Evolutionary conservation across 2,888 invertebrate species (phyloP).

Genomic region (Amphipyra berbera): DNA sequence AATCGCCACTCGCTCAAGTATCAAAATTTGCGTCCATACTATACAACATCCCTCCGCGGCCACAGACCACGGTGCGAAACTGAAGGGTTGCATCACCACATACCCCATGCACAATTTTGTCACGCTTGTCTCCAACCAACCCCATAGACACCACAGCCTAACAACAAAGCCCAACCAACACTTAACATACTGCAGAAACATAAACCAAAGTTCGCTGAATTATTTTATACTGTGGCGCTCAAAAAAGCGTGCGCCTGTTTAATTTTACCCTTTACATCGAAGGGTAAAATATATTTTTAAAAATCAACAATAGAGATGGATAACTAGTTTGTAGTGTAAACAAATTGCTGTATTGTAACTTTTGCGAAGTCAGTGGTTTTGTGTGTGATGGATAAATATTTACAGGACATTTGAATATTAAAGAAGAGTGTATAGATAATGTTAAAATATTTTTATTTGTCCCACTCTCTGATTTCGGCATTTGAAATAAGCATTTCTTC

Average conservation of each 20-base stretch:
- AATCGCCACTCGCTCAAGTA: conserved; percentile 53
- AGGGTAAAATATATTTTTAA: conserved; percentile 78
- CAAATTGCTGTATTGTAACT: conserved; percentile 83
- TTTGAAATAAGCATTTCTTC: neutral
- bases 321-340: conserved; percentile 87
- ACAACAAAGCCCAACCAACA: conserved; percentile 23
- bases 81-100: conserved; percentile 86
- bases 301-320: conserved; percentile 81
- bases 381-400: conserved; percentile 55
- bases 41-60: conserved; percentile 75
- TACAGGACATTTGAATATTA: conserved; percentile 51
- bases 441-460: neutral
- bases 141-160: conserved; percentile 52
- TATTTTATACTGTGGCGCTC: conserved; percentile 59
- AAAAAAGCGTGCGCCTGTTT: conserved; percentile 35
- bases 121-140: conserved; percentile 78
- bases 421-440: conserved; percentile 16
- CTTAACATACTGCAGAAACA: conserved; percentile 37
- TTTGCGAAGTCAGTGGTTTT: conserved; percentile 65
- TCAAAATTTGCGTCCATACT: conserved; percentile 58
- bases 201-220: neutral
- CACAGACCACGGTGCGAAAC: conserved; percentile 79
- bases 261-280: conserved; percentile 71
- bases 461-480: too few species aligned
- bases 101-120: conserved; percentile 80